A percentile compares a stretch with the other conserved stretches of the same genome.
Evolutionary conservation across 2,888 invertebrate species (phyloP).

Genomic region (Leptinotarsa haldemani): DNA sequence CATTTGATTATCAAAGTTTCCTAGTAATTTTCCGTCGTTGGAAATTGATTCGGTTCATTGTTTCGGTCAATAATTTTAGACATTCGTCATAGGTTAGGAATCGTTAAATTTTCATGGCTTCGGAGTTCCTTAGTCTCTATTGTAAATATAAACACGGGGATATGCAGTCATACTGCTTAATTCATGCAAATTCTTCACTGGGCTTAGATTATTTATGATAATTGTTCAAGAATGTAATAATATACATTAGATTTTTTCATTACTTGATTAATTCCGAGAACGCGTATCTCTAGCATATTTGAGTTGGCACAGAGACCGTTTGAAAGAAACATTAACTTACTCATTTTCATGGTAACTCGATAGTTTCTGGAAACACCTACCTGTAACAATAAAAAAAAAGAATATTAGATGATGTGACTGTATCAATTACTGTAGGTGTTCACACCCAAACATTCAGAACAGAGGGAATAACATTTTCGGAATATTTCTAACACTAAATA

Average conservation of each 20-base stretch:
- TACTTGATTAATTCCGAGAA: neutral
- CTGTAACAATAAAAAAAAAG: conserved; percentile 24
- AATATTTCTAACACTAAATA: no score
- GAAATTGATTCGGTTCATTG: neutral
- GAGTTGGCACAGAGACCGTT: neutral
- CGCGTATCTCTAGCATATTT: neutral
- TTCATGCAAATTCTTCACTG: conserved; percentile 33
- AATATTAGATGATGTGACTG: conserved; percentile 15
- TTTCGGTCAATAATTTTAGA: conserved; percentile 4
- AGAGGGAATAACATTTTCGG: neutral
- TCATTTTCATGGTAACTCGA: neutral
- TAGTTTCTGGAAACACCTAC: conserved; percentile 23
- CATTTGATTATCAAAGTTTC: neutral
- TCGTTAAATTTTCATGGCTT: neutral
- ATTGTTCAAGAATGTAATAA: neutral
- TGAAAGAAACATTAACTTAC: conserved; percentile 5
- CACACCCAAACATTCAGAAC: neutral
- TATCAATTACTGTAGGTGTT: neutral
- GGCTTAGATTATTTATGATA: neutral
- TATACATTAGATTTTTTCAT: neutral
- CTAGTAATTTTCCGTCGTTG: neutral
- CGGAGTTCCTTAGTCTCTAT: conserved; percentile 36
- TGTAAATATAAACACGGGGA: conserved; percentile 34
- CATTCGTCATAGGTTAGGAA: conserved; percentile 15
- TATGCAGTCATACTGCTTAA: conserved; percentile 30